phyloP scores from a whole-genome alignment of 2,888 invertebrate genomes.

The Latrodectus hesperus region DNA sequence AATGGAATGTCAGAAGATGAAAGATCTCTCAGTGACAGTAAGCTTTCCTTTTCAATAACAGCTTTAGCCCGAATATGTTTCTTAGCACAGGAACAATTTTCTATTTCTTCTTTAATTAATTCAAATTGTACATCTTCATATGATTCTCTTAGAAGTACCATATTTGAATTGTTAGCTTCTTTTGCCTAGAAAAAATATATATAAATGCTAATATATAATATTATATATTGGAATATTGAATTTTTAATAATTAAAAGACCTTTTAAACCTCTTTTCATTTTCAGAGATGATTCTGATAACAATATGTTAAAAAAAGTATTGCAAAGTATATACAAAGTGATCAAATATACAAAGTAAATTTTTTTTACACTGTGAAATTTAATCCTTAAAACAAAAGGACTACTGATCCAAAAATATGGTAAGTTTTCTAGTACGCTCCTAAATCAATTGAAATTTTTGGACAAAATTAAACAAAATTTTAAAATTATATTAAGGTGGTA shows the following conservation, averaged over 20 bases:
- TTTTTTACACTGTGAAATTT: background rate
- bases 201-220: background rate
- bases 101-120: slow-evolving; percentile 40
- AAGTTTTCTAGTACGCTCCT: no score
- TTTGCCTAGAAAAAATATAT: background rate
- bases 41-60: slow-evolving; percentile 82
- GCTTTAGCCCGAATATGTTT: slow-evolving; percentile 78
- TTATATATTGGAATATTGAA: no score
- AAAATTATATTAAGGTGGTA: no score
- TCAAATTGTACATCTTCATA: slow-evolving; percentile 12
- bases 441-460: no score
- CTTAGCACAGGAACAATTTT: slow-evolving; percentile 42
- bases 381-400: no score
- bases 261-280: no score
- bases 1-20: slow-evolving; percentile 85
- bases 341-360: background rate
- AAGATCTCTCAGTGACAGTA: slow-evolving; percentile 91
- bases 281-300: no score
- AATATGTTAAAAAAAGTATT: background rate
- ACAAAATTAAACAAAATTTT: no score
- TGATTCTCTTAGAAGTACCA: slow-evolving; percentile 11
- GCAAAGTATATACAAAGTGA: background rate
- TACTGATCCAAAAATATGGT: no score
- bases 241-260: no score
- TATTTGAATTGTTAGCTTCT: background rate